These are phyloP conservation scores for Ommatoiulus sabulosus DNA, from an alignment of 2,888 invertebrate genomes.

Conservation along the genomic window DNA sequence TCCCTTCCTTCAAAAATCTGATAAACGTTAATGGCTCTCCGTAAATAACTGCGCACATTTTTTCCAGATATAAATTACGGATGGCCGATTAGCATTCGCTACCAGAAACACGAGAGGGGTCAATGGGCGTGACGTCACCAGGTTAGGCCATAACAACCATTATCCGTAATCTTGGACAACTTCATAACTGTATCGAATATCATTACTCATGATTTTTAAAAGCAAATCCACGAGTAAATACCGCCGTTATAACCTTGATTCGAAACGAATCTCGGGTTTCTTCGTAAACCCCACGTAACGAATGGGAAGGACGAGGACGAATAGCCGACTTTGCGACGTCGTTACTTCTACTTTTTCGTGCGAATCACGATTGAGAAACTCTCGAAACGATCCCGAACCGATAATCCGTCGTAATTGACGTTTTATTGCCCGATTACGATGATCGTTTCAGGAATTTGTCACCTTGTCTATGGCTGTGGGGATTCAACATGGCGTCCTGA, in stretches of 20 bases:
- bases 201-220: neutral
- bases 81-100: neutral
- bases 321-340: neutral
- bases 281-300: neutral
- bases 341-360: neutral
- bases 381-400: neutral
- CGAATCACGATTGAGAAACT: neutral
- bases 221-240: neutral
- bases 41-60: neutral
- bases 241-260: neutral
- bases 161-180: neutral
- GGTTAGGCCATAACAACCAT: too few species aligned
- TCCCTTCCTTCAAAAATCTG: neutral
- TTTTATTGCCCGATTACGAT: neutral
- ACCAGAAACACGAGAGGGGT: neutral
- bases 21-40: slow-evolving; percentile 5
- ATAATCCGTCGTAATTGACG: neutral
- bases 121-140: neutral
- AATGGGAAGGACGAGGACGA: neutral
- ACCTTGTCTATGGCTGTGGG: neutral
- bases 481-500: too few species aligned
- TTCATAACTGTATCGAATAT: neutral
- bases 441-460: neutral
- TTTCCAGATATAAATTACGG: neutral
- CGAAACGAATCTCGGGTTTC: neutral